Evolutionary conservation across 2,888 invertebrate species (phyloP), one percentile per base, ranked within the genome.

Genomic region (Panzeria rudis): DNA sequence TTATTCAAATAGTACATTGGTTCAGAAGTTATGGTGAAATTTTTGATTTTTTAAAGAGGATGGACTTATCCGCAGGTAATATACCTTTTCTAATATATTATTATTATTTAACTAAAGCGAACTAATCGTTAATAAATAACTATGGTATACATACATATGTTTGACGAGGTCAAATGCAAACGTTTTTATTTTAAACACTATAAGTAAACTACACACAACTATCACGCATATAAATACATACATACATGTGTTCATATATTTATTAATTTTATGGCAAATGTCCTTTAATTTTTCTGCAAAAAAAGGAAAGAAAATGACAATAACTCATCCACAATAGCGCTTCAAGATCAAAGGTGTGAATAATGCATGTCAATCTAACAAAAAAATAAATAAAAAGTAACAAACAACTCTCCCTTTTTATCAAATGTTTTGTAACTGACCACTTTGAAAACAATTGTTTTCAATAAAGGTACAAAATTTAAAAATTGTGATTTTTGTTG

Each of bases 271-370:
- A n/a, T 41, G 75, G 64, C 62, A 59, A 75, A 84, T 79, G 75
- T 71, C 38, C 25, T 69, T 75, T 47, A 56, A 61, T 52, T 64
- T 75, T 50, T 38, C 23, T 71, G 59, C 41, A 69, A 78, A 78
- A 59, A 9, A 35, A 35, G 47, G 11, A 20, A 20, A 17, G 11
- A 61, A 62, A 23, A 15, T 25, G 2, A 41, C 82, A 76, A 84
- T 79, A 82, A 80, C 73, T 83, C 73, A 83, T 73, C 41, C 59
- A 38, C 23, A 56, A 62, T 15, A 66, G 82, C 86, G 86, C 83
- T 35, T 11, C 17, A 50, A 80, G 44, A 73, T 86, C 86, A 86
- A 86, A 85, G 77, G 77, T 84, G 84, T 86, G 80, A 85, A 78
- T 83, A 83, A 83, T 84, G 20, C 32, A 20, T 71, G 64, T 72